phyloP scores from a whole-genome alignment of 2,797 vertebrate species.

The Phoeniculus purpureus region DNA sequence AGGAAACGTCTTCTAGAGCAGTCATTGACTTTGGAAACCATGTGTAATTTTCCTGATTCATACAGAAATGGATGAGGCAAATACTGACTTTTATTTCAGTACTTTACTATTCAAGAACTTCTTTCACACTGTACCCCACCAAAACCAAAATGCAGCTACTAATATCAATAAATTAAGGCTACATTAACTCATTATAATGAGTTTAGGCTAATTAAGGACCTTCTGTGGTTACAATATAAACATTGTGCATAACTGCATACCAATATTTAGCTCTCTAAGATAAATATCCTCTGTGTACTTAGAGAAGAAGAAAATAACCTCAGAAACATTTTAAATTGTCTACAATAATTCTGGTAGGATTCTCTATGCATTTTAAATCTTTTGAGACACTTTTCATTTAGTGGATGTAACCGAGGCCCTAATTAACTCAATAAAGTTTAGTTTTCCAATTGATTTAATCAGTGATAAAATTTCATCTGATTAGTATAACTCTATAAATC shows the following conservation, averaged over 20 bases:
- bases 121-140: background rate
- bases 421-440: background rate
- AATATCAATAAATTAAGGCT: background rate
- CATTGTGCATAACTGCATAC: background rate
- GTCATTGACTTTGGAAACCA: background rate
- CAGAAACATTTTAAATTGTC: background rate
- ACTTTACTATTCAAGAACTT: background rate
- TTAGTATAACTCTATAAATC: background rate
- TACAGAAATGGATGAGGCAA: background rate
- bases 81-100: background rate
- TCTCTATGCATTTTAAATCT: background rate
- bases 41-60: background rate
- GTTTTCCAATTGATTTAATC: background rate
- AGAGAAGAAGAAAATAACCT: background rate
- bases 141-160: background rate
- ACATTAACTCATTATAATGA: background rate
- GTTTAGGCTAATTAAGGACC: background rate
- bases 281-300: background rate
- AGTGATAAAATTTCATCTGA: background rate
- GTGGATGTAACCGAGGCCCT: background rate
- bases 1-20: background rate
- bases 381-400: background rate
- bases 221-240: background rate
- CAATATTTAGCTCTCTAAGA: background rate
- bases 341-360: background rate